Conservation (phyloP, 1,140 invertebrate species). For the Augochlora pura region DNA sequence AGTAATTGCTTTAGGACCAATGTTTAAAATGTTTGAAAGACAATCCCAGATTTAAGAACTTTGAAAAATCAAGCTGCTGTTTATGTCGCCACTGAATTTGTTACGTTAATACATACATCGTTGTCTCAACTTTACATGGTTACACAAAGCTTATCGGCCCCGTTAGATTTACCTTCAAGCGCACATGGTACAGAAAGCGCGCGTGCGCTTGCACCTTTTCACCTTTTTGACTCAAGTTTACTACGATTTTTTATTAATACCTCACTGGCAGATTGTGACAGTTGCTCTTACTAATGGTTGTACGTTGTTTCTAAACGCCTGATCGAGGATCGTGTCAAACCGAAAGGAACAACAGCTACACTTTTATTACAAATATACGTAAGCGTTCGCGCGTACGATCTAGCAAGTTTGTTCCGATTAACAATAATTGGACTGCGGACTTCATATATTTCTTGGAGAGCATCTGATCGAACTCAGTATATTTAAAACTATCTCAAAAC, state of each 20-base stretch:
- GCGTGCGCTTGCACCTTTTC: background rate
- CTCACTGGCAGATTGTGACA: constrained; percentile 25
- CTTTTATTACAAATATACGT: constrained; percentile 4
- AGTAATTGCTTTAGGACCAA: too few species aligned
- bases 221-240: constrained; percentile 11
- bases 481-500: too few species aligned
- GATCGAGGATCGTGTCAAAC: constrained; percentile 11
- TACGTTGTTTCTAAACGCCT: constrained; percentile 21
- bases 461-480: too few species aligned
- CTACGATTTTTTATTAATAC: constrained; percentile 20
- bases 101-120: too few species aligned
- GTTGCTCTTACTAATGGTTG: constrained; percentile 7
- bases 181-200: constrained; percentile 3
- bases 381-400: background rate
- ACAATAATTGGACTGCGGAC: too few species aligned
- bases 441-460: too few species aligned
- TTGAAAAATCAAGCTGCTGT: too few species aligned
- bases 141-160: too few species aligned
- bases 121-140: too few species aligned
- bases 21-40: too few species aligned
- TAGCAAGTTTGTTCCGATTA: background rate
- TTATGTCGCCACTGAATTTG: too few species aligned
- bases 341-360: constrained; percentile 28
- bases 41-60: too few species aligned
- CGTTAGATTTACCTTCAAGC: background rate